These are phyloP conservation scores for Hemiprocne comata DNA, from an alignment of 2,113 vertebrate genomes.

Conservation along the genomic window DNA sequence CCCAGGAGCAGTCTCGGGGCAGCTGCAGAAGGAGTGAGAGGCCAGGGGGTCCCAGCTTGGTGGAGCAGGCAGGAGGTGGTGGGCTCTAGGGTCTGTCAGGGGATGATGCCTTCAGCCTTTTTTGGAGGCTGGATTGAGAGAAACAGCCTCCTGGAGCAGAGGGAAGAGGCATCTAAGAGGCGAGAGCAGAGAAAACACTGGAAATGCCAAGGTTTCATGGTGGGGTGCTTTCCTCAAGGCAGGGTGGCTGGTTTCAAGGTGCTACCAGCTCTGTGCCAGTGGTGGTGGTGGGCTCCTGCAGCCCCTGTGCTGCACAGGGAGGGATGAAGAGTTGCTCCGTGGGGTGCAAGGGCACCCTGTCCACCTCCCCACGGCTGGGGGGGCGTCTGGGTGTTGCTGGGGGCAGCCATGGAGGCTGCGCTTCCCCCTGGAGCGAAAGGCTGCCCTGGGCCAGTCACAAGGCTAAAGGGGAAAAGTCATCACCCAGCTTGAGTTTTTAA, in stretches of 20 bases:
- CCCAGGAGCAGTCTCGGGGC: not conserved
- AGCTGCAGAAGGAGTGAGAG: not conserved
- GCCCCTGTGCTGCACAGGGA: accelerated
- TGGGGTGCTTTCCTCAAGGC: not conserved
- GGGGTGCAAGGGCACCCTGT: not conserved
- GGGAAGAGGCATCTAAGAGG: not conserved
- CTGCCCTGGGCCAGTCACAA: not conserved
- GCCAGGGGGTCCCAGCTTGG: not conserved
- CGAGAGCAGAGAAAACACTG: not conserved
- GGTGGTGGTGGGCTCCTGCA: not conserved
- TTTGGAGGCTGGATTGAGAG: not conserved
- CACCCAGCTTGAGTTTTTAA: not conserved
- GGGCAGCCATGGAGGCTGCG: not conserved
- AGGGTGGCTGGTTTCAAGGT: not conserved
- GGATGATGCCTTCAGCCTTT: not conserved
- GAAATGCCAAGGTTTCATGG: not conserved
- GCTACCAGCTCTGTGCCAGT: not conserved
- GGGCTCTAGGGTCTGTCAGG: not conserved
- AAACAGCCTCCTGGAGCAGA: not conserved
- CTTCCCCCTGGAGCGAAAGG: not conserved
- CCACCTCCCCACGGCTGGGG: accelerated
- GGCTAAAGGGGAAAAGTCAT: not conserved
- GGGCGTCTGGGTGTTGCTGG: not conserved
- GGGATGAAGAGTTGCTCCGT: not conserved
- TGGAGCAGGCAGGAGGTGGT: accelerated